Evolutionary conservation across 1,140 invertebrate species (phyloP).

Genomic region (Andrena cerasifolii): DNA sequence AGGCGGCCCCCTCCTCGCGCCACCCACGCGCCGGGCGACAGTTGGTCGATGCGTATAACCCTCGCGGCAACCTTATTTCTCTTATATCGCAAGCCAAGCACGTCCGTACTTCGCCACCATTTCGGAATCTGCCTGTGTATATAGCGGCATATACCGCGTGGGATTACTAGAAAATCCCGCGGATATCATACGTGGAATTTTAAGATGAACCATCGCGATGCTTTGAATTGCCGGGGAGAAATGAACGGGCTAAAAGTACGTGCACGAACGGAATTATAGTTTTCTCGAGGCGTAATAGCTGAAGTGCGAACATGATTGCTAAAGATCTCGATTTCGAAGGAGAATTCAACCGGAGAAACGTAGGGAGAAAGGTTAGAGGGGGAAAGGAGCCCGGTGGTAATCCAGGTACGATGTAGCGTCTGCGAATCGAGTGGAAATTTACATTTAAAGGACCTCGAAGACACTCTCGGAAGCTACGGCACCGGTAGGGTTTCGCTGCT

Average conservation of each 20-base stretch:
- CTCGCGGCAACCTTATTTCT: constrained; percentile 72
- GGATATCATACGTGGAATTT: constrained; percentile 68
- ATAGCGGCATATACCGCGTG: constrained; percentile 46
- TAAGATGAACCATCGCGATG: constrained; percentile 54
- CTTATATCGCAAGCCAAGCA: constrained; percentile 79
- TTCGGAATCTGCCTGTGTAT: constrained; percentile 59
- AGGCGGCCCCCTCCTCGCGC: constrained; percentile 33
- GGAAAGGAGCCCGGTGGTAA: constrained; percentile 43
- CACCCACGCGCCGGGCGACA: constrained; percentile 68
- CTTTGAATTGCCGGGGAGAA: neutral
- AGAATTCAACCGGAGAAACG: neutral
- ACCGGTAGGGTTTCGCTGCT: constrained; percentile 56
- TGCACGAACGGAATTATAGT: too few relatives aligned
- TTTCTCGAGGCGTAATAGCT: too few relatives aligned
- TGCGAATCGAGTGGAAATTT: constrained; percentile 72
- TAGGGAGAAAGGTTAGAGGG: neutral
- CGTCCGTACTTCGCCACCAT: constrained; percentile 72
- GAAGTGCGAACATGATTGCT: neutral
- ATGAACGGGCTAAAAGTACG: neutral
- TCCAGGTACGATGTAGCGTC: constrained; percentile 54
- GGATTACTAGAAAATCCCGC: constrained; percentile 72
- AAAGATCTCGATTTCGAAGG: constrained; percentile 19
- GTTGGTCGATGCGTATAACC: constrained; percentile 79
- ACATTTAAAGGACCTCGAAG: constrained; percentile 74
- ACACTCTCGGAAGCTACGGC: constrained; percentile 51